Percentiles rank a stretch among this genome's conserved stretches.
phyloP scores from a whole-genome alignment of 2,113 vertebrate genomes.

The Sterna hirundo region DNA sequence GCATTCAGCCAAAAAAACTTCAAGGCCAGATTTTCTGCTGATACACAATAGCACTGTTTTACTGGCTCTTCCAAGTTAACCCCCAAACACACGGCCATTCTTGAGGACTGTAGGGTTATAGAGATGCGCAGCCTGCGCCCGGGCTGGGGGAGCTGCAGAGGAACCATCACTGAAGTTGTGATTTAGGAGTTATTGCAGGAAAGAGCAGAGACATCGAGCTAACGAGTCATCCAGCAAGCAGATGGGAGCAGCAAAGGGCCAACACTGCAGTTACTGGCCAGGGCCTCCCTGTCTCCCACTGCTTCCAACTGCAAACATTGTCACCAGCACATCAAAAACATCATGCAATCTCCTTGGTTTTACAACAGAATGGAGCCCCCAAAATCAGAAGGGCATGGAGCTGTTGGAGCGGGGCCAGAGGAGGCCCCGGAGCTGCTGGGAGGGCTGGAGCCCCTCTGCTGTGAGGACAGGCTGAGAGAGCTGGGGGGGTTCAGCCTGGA shows the following conservation, averaged over 20 bases:
- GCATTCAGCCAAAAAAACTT: not conserved
- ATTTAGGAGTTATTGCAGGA: not conserved
- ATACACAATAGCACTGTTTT: not conserved
- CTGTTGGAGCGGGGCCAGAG: not conserved
- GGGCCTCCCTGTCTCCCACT: not conserved
- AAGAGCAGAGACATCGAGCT: not conserved
- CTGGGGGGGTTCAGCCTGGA: not conserved
- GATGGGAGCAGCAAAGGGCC: not conserved
- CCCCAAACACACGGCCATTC: not conserved
- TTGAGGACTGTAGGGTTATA: rapidly evolving
- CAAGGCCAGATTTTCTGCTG: not conserved
- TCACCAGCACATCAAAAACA: not conserved
- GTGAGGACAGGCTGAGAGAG: not conserved
- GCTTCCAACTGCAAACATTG: not conserved
- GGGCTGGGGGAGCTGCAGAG: not conserved
- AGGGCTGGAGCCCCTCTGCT: not conserved
- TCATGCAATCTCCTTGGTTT: not conserved
- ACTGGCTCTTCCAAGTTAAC: not conserved
- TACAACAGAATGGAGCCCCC: not conserved
- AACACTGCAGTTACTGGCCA: not conserved
- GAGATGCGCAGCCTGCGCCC: not conserved
- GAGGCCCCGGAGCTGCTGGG: not conserved
- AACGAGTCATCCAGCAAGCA: not conserved
- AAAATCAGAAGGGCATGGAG: not conserved
- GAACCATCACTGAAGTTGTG: too few species aligned